A percentile compares a stretch with the other conserved stretches of the same genome.
These are phyloP conservation scores for Cydia strobilella DNA, from an alignment of 1,140 invertebrate species.

Conservation along the genomic window DNA sequence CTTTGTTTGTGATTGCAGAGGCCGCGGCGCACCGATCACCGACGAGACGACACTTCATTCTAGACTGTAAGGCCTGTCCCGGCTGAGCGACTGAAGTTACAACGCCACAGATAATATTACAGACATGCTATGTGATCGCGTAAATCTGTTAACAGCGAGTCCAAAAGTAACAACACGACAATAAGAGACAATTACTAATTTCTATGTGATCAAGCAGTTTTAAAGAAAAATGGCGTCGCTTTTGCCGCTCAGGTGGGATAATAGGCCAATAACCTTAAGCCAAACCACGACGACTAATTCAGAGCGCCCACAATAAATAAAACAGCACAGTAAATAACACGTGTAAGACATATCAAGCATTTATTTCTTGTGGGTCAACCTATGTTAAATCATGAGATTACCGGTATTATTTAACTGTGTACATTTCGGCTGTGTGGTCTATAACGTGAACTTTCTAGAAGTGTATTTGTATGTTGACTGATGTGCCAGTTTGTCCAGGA, in stretches of 20 bases:
- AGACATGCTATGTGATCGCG: no score
- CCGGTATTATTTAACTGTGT: slow-evolving; percentile 26
- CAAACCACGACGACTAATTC: slow-evolving; percentile 32
- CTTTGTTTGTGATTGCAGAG: slow-evolving; percentile 76
- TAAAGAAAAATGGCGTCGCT: not conserved
- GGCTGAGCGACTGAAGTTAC: not conserved
- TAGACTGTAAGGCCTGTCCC: slow-evolving; percentile 54
- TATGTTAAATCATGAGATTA: slow-evolving; percentile 40
- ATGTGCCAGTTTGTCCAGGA: slow-evolving; percentile 75
- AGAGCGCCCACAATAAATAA: slow-evolving; percentile 32
- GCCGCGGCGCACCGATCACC: slow-evolving; percentile 37
- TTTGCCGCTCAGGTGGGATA: not conserved
- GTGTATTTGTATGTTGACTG: slow-evolving; percentile 45
- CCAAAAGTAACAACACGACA: no score
- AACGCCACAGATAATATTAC: slow-evolving; percentile 21
- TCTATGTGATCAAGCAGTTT: no score
- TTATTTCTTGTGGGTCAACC: slow-evolving; percentile 66
- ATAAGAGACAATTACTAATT: no score
- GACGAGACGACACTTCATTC: slow-evolving; percentile 41
- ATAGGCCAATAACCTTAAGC: slow-evolving; percentile 19
- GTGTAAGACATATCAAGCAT: slow-evolving; percentile 41
- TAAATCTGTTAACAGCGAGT: no score
- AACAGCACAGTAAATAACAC: not conserved
- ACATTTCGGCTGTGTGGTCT: slow-evolving; percentile 66
- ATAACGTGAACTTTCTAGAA: slow-evolving; percentile 34